Evolutionary conservation across 1,140 invertebrate species (phyloP).

Genomic region (Monochamus saltuarius): DNA sequence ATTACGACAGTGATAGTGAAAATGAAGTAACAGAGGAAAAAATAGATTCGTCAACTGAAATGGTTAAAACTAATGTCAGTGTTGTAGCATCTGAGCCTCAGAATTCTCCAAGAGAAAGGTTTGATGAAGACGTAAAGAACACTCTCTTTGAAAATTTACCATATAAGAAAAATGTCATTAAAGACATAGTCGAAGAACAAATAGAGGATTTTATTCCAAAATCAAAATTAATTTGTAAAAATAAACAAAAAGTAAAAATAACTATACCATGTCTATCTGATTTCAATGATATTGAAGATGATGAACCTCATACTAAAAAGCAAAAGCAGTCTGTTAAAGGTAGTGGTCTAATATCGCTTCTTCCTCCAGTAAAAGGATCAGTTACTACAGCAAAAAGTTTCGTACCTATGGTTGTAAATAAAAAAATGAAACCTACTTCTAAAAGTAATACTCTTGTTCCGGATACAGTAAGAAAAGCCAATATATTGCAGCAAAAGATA

Average conservation of each 20-base stretch:
- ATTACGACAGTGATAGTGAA: constrained; percentile 41
- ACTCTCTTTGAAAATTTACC: constrained; percentile 27
- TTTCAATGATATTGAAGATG: constrained; percentile 34
- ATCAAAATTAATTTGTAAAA: constrained; percentile 35
- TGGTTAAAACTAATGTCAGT: neutral
- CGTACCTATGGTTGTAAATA: constrained; percentile 29
- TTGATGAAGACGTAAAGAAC: neutral
- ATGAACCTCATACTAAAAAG: constrained; percentile 32
- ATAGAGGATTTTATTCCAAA: constrained; percentile 45
- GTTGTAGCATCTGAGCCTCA: neutral
- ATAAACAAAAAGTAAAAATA: constrained; percentile 42
- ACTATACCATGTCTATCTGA: constrained; percentile 42
- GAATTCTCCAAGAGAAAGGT: neutral
- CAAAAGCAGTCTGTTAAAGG: constrained; percentile 32
- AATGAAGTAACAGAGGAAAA: constrained; percentile 22
- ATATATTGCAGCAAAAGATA: constrained; percentile 20
- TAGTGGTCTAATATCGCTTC: constrained; percentile 37
- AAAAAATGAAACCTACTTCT: constrained; percentile 26
- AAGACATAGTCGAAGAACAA: constrained; percentile 32
- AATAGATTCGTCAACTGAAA: neutral
- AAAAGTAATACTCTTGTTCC: constrained; percentile 20
- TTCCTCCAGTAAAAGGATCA: constrained; percentile 42
- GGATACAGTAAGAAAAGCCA: constrained; percentile 13
- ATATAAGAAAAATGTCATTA: constrained; percentile 10
- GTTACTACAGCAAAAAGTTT: constrained; percentile 37